These are phyloP conservation scores for Remorina albescens DNA, from an alignment of 2,797 vertebrate genomes.

Conservation along the genomic window DNA sequence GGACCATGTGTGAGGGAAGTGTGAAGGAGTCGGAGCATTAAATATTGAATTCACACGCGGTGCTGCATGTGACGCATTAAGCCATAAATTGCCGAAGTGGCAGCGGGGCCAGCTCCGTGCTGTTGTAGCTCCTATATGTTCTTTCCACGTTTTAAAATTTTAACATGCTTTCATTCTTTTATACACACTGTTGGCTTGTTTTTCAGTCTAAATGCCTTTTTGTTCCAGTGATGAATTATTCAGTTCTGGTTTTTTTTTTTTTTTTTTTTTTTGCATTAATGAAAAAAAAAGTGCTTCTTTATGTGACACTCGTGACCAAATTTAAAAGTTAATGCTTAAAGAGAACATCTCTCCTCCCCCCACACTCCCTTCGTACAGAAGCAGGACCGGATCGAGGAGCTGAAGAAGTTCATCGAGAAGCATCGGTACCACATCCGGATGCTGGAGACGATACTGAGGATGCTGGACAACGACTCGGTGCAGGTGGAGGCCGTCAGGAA, in stretches of 20 bases:
- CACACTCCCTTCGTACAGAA: slow-evolving; percentile 76
- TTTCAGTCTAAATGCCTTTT: not conserved
- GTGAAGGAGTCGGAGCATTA: slow-evolving; percentile 34
- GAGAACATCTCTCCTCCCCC: not conserved
- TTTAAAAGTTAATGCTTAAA: not conserved
- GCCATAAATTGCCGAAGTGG: slow-evolving; percentile 35
- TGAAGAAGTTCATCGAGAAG: slow-evolving; percentile 91
- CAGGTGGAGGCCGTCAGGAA: slow-evolving; percentile 92
- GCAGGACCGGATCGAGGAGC: slow-evolving; percentile 92
- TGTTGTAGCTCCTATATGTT: not conserved
- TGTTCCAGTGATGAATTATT: slow-evolving; percentile 25
- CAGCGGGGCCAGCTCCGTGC: not conserved
- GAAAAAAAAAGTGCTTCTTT: not conserved
- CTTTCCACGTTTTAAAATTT: slow-evolving; percentile 25
- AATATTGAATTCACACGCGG: slow-evolving; percentile 63
- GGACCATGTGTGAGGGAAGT: slow-evolving; percentile 28
- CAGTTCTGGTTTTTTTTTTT: slow-evolving; percentile 6
- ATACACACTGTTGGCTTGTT: not conserved
- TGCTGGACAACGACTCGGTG: slow-evolving; percentile 95
- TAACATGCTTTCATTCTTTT: slow-evolving; percentile 12
- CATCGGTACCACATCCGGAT: slow-evolving; percentile 92
- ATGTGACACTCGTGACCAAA: not conserved
- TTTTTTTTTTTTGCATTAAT: slow-evolving; percentile 7
- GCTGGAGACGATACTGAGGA: slow-evolving; percentile 93
- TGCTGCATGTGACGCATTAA: slow-evolving; percentile 27